Conservation (phyloP, 2,113 vertebrate genomes). For the Halcyon malimbica region DNA sequence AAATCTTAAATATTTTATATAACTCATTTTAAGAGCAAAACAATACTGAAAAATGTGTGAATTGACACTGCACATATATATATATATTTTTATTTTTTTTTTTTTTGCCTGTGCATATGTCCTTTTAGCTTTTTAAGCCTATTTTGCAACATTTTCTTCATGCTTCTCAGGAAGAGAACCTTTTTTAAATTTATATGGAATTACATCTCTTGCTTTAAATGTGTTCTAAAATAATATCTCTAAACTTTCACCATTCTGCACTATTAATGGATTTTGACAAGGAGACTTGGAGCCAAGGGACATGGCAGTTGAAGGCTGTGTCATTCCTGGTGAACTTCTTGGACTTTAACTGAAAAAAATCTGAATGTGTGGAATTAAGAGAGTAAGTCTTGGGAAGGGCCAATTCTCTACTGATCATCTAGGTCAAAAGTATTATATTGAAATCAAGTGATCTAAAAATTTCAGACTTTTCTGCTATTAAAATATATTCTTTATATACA, state of each 20-base stretch:
- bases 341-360: not conserved
- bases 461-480: not conserved
- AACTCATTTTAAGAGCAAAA: not conserved
- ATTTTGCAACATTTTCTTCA: not conserved
- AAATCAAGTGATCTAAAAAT: not conserved
- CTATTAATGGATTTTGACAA: not conserved
- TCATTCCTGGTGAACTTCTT: not conserved
- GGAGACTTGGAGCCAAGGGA: not conserved
- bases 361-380: not conserved
- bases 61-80: not conserved
- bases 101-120: not conserved
- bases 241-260: not conserved
- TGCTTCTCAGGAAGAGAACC: not conserved
- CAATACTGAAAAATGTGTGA: not conserved
- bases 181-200: not conserved
- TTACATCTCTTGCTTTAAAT: not conserved
- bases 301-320: not conserved
- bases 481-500: not conserved
- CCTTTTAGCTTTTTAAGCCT: not conserved
- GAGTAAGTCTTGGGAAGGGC: not conserved
- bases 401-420: not conserved
- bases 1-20: not conserved
- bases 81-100: not conserved
- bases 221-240: not conserved
- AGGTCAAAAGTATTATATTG: not conserved